Evolutionary conservation across 2,113 vertebrate species (phyloP), one percentile per base, ranked within the genome.

Genomic region (Brachypodius melanocephalos): DNA sequence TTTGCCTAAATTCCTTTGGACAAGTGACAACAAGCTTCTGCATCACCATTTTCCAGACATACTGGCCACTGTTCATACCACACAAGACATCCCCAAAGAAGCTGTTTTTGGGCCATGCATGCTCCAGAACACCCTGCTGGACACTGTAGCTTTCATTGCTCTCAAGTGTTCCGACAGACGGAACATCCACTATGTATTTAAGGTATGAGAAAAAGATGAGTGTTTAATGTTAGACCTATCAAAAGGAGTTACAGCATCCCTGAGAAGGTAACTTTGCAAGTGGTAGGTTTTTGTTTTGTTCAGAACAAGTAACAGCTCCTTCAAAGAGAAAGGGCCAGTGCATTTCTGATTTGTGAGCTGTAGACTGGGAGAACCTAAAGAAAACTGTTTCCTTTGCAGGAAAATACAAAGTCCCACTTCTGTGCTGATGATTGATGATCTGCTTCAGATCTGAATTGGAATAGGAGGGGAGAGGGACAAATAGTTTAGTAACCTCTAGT

Each of bases 71-170:
- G 98, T 99, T 95, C 97, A 98, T 46, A 98, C 98, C 74, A 99
- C 98, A 77, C 98, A 98, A 95, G 98, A 98, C 95, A 98, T 99
- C 89, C 98, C 98, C 2, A 95, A 98, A 51, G 98, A 98, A 91
- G 97, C 97, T 12, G 98, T 97, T 90, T 98, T 99, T 51, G 98
- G 98, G 85, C 98, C 98, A 5, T 99, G 98, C 68, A 69, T 98
- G 84, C 98, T 99, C 59, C 98, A 99, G 72, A 98, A 98, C 92
- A 98, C 98, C 14, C 98, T 98, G 88, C 98, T 98, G 85, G 98
- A 99, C 96, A 98, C 98, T 10, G 98, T 99, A 61, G 98, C 98
- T 88, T 99, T 99, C 95, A 99, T 99, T 89, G 98, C 98, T 55
- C 97, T 98, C 79, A 99, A 99, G 90, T 98, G 98, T 91, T 97